Conservation (phyloP, 1,140 invertebrate genomes). For the Polyergus mexicanus region DNA sequence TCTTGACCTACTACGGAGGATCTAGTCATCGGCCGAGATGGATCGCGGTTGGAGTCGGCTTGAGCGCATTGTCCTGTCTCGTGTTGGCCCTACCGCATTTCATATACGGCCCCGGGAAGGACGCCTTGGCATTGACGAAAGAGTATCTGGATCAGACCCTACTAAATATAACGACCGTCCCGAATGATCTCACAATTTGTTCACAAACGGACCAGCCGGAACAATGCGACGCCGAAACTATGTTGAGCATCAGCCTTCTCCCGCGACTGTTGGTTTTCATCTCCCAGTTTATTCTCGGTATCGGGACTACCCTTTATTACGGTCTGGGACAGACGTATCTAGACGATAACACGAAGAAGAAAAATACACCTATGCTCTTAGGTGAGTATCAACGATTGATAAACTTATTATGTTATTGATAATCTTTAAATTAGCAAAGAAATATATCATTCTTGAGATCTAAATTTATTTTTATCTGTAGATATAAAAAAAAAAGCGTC, state of each 20-base stretch:
- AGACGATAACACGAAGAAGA: constrained; percentile 91
- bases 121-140: constrained; percentile 85
- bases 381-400: constrained; percentile 79
- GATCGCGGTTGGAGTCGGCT: constrained; percentile 89
- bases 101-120: constrained; percentile 89
- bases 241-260: constrained; percentile 84
- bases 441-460: background rate
- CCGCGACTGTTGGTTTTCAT: constrained; percentile 90
- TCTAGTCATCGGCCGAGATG: constrained; percentile 88
- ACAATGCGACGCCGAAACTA: constrained; percentile 84
- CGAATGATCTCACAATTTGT: constrained; percentile 76
- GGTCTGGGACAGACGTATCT: constrained; percentile 90
- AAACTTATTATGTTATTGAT: background rate
- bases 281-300: constrained; percentile 90
- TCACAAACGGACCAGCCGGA: constrained; percentile 76
- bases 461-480: background rate
- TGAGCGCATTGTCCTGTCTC: constrained; percentile 89
- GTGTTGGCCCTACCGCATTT: constrained; percentile 90
- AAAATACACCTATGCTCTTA: constrained; percentile 89
- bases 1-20: constrained; percentile 89
- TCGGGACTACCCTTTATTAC: constrained; percentile 90
- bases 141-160: constrained; percentile 84
- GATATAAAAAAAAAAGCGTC: background rate
- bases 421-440: constrained; percentile 3
- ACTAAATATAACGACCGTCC: constrained; percentile 71